Evolutionary conservation across 2,888 invertebrate genomes (phyloP).

Genomic region (Tetanocera ferruginea): DNA sequence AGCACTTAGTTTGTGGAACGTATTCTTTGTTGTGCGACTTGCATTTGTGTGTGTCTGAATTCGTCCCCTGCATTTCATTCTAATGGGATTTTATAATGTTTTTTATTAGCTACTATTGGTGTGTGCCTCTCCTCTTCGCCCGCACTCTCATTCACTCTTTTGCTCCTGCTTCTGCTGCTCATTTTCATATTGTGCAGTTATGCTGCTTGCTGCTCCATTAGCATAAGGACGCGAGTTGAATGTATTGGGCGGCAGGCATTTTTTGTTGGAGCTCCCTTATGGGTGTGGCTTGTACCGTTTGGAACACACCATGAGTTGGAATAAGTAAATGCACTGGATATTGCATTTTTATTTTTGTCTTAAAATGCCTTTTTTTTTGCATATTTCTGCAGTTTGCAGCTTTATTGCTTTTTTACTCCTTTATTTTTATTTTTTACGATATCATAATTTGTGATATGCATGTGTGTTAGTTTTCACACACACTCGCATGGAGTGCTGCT

Average conservation of each 20-base stretch:
- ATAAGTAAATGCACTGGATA: conserved; percentile 17
- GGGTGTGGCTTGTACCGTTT: conserved; percentile 57
- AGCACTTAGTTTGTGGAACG: conserved; percentile 40
- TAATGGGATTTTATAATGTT: conserved; percentile 13
- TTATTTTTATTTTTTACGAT: background rate
- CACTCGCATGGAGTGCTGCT: background rate
- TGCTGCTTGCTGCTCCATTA: conserved; percentile 52
- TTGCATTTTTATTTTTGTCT: conserved; percentile 37
- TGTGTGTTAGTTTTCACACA: background rate
- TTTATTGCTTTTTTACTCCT: conserved; percentile 14
- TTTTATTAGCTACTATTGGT: background rate
- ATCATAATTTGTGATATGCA: conserved; percentile 3
- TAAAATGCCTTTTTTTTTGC: conserved; percentile 29
- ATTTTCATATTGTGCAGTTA: conserved; percentile 49
- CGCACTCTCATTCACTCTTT: conserved; percentile 16
- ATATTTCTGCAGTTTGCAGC: conserved; percentile 35
- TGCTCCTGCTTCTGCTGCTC: background rate
- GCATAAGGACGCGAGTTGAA: conserved; percentile 52
- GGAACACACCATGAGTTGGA: conserved; percentile 3
- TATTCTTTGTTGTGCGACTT: conserved; percentile 49
- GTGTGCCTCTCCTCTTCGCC: background rate
- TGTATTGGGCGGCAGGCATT: background rate
- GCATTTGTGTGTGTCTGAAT: background rate
- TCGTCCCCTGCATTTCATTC: background rate
- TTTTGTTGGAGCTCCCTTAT: conserved; percentile 40